Evolutionary conservation across 2,888 invertebrate genomes (phyloP), one percentile per base, ranked within the genome.

Genomic region (Myopa testacea): DNA sequence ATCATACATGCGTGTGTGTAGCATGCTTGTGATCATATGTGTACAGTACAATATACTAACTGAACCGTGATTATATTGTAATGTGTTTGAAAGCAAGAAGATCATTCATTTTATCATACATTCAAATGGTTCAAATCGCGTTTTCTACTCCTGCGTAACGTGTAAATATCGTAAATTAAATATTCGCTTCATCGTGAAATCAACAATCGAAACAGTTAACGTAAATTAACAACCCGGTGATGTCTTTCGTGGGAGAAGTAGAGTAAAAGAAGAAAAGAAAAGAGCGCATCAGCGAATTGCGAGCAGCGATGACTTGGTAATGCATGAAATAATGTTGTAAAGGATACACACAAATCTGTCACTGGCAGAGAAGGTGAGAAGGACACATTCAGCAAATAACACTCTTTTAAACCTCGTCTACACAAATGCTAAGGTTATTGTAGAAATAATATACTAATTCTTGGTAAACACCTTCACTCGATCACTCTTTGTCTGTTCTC

Each of bases 321-420:
- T 34, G 50, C 26, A 67, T 58, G 55, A 72, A 60, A 60, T 60
- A 72, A 72, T 34, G 40, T 68, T 58, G 38, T 58, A 38, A 60
- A 75, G 75, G 69, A 69, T 14, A 78, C 37, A 40, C 50, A 58
- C 38, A 65, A 26, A 55, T 75, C 60, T 63, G 74, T 70, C 55
- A 74, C 70, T 71, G 67, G 65, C 75, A 71, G 71, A 78, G 75
- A 70, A 78, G 78, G 78, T 78, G 78, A 78, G 78, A 75, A 78
- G 58, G 58, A 69, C n/a, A 65, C 14, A 38, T 40, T 40, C 67
- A 6, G 45, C 34, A 52, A 70, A 70, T 62, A 34, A 12, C n/a
- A 73, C 78, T 73, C 77, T 60, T 55, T 37, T 26, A 55, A 67
- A 58, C 58, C 38, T 63, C 73, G 55, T 65, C 63, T 72, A 55